Conservation (phyloP, 2,888 invertebrate genomes). For the Frankliniella intonsa region DNA sequence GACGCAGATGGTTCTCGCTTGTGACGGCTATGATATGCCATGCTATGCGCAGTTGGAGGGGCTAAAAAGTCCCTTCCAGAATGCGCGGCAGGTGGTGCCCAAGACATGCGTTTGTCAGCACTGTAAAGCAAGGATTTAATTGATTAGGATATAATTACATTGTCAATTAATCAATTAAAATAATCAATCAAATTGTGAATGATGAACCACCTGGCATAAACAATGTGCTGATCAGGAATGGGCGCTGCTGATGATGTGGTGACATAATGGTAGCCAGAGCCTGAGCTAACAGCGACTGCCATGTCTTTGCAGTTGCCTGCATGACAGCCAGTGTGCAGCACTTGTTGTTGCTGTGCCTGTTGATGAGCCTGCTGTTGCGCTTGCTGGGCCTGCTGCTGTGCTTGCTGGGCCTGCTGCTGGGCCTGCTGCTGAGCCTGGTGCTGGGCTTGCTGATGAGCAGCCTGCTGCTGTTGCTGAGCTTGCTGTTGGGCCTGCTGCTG, state of each 20-base stretch:
- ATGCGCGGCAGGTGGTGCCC: slow-evolving; percentile 49
- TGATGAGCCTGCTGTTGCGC: slow-evolving; percentile 30
- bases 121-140: slow-evolving; percentile 40
- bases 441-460: slow-evolving; percentile 36
- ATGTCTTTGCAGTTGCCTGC: slow-evolving; percentile 36
- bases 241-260: slow-evolving; percentile 46
- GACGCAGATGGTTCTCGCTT: slow-evolving; percentile 46
- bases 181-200: too few species aligned
- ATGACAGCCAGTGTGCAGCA: not conserved
- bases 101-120: slow-evolving; percentile 55
- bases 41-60: slow-evolving; percentile 40
- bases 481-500: slow-evolving; percentile 53
- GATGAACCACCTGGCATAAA: slow-evolving; percentile 46
- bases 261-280: slow-evolving; percentile 36
- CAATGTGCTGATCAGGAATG: slow-evolving; percentile 51
- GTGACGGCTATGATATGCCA: slow-evolving; percentile 51
- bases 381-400: slow-evolving; percentile 27
- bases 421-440: slow-evolving; percentile 29
- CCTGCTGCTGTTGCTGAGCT: slow-evolving; percentile 39
- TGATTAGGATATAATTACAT: not conserved
- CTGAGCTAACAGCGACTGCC: not conserved
- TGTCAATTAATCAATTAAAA: too few species aligned
- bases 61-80: slow-evolving; percentile 43
- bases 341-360: slow-evolving; percentile 28
- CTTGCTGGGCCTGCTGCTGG: slow-evolving; percentile 29